These are phyloP conservation scores for Antechinus flavipes DNA, from an alignment of 2,113 vertebrate species.

Conservation along the genomic window DNA sequence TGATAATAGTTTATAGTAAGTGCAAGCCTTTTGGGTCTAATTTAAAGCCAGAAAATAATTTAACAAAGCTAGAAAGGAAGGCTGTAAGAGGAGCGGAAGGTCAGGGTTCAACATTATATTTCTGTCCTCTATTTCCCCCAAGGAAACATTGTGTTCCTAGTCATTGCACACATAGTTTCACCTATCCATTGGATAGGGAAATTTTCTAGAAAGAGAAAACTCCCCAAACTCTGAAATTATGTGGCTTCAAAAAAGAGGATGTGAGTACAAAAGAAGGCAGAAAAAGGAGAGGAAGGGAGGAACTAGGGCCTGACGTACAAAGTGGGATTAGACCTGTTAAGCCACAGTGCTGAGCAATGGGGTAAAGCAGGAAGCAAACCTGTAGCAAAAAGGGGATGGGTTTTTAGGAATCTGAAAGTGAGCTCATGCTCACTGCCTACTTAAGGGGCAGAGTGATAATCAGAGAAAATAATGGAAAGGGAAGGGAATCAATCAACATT, in stretches of 20 bases:
- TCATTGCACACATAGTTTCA: constrained; percentile 14
- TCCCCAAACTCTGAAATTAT: constrained; percentile 32
- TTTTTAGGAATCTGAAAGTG: not conserved
- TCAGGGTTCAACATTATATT: constrained; percentile 50
- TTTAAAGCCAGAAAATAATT: constrained; percentile 64
- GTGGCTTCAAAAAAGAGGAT: not conserved
- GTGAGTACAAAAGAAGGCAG: constrained; percentile 45
- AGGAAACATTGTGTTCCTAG: constrained; percentile 30
- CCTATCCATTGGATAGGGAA: constrained; percentile 34
- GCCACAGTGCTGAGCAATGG: not conserved
- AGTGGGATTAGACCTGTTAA: constrained; percentile 21
- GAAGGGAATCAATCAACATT: not conserved
- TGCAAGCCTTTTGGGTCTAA: not conserved
- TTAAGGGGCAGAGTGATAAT: not conserved
- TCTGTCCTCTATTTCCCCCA: constrained; percentile 45
- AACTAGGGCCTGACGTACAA: not conserved
- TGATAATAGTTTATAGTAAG: constrained; percentile 58
- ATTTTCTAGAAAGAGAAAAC: constrained; percentile 9
- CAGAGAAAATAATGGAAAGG: not conserved
- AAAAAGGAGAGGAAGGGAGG: constrained; percentile 24
- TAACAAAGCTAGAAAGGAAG: constrained; percentile 14
- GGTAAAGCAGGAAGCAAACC: not conserved
- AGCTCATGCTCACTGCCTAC: not conserved
- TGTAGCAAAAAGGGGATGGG: not conserved
- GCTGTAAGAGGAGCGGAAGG: constrained; percentile 34